Conservation (phyloP, 2,888 invertebrate genomes). For the Drosophila atroscutellata region DNA sequence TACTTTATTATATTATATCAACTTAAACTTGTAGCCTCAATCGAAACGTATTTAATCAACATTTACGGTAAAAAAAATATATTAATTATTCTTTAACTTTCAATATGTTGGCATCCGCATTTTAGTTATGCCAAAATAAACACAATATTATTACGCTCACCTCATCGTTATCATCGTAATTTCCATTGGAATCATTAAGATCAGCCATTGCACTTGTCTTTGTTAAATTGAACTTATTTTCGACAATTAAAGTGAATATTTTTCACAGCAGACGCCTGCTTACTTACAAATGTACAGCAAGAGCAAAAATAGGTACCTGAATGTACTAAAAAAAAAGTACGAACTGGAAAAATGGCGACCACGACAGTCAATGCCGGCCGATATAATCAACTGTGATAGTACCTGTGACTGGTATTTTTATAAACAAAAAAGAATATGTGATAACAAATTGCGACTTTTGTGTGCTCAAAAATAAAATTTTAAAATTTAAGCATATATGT, state of each 20-base stretch:
- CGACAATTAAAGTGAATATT: constrained; percentile 20
- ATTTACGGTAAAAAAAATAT: not conserved
- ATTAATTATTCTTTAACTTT: constrained; percentile 3
- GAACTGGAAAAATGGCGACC: constrained; percentile 55
- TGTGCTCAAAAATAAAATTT: not conserved
- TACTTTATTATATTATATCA: not conserved
- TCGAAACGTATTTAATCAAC: not conserved
- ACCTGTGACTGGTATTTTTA: constrained; percentile 2
- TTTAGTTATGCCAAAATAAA: constrained; percentile 20
- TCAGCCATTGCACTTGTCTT: constrained; percentile 64
- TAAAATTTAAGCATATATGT: not conserved
- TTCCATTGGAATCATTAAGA: constrained; percentile 76
- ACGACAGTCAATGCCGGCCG: constrained; percentile 41
- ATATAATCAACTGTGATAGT: constrained; percentile 22
- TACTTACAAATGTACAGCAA: constrained; percentile 53
- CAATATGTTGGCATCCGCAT: constrained; percentile 45
- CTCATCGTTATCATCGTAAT: constrained; percentile 79
- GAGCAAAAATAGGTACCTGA: constrained; percentile 52
- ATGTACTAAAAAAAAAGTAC: constrained; percentile 37
- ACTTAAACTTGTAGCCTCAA: not conserved
- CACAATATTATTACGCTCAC: constrained; percentile 48
- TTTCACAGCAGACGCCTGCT: constrained; percentile 41
- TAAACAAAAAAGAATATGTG: not conserved
- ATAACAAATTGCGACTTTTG: not conserved
- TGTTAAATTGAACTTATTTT: constrained; percentile 3